These are phyloP conservation scores for Rotaria socialis DNA, from an alignment of 2,888 invertebrate species.

Conservation along the genomic window DNA sequence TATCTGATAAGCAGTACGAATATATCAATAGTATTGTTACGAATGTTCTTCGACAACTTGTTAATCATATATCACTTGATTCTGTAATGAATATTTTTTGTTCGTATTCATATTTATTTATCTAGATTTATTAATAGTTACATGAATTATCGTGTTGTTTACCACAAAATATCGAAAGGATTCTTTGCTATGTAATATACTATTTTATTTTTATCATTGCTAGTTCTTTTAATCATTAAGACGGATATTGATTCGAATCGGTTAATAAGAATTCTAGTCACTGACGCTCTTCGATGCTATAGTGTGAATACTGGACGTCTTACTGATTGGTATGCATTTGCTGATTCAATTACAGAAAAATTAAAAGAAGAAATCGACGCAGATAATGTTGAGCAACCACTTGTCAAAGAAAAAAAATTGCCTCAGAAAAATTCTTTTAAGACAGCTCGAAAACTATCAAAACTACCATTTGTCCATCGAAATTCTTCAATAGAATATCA, in stretches of 20 bases:
- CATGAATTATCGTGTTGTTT: not conserved
- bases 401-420: not conserved
- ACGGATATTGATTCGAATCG: not conserved
- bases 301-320: not conserved
- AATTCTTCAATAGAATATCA: not conserved
- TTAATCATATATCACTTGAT: not conserved
- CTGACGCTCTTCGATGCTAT: not conserved
- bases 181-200: not conserved
- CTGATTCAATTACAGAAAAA: not conserved
- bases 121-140: not conserved
- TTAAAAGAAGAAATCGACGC: no score
- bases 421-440: not conserved
- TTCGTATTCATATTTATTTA: not conserved
- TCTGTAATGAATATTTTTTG: not conserved
- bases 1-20: not conserved
- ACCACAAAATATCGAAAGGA: not conserved
- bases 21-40: not conserved
- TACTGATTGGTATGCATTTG: slow-evolving; percentile 2
- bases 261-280: not conserved
- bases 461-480: not conserved
- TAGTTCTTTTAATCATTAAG: not conserved
- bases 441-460: no score
- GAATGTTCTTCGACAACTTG: not conserved
- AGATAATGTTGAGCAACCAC: not conserved
- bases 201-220: not conserved